phyloP scores from a whole-genome alignment of 2,888 invertebrate species.

The Eristalis pertinax region DNA sequence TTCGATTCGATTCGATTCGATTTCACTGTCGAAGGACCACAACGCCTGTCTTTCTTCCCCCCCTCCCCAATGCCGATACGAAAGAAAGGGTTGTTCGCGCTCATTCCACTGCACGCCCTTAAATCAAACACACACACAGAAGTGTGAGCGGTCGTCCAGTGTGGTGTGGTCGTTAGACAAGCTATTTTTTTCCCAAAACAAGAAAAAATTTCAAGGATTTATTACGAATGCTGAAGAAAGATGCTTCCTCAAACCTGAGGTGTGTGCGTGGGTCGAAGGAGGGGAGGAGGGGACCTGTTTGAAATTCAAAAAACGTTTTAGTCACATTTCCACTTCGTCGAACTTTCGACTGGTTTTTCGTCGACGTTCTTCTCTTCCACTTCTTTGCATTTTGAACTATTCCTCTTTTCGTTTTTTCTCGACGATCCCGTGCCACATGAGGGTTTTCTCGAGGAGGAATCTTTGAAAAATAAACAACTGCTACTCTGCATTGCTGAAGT shows the following conservation, averaged over 20 bases:
- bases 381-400: conserved; percentile 10
- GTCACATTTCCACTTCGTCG: conserved; percentile 70
- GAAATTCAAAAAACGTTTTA: conserved; percentile 70
- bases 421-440: conserved; percentile 2
- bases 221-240: conserved; percentile 61
- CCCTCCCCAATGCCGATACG: conserved; percentile 8
- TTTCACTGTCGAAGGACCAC: conserved; percentile 25
- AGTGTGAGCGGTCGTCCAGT: conserved; percentile 49
- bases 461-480: conserved; percentile 55
- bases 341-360: conserved; percentile 37
- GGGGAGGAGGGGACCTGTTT: conserved; percentile 60
- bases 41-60: conserved; percentile 40
- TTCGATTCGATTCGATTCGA: conserved; percentile 34
- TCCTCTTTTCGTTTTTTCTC: too few species aligned
- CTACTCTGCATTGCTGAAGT: conserved; percentile 34
- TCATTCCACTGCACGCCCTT: background rate
- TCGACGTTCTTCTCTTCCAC: conserved; percentile 2
- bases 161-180: conserved; percentile 21
- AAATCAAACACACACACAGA: conserved; percentile 64
- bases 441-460: background rate
- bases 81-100: conserved; percentile 58
- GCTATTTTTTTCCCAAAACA: conserved; percentile 40
- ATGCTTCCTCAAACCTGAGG: conserved; percentile 24
- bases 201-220: conserved; percentile 63
- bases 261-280: conserved; percentile 3